Base-by-base conservation (phyloP, 2,888 invertebrate species). In the Drosophila fungiperda region DNA sequence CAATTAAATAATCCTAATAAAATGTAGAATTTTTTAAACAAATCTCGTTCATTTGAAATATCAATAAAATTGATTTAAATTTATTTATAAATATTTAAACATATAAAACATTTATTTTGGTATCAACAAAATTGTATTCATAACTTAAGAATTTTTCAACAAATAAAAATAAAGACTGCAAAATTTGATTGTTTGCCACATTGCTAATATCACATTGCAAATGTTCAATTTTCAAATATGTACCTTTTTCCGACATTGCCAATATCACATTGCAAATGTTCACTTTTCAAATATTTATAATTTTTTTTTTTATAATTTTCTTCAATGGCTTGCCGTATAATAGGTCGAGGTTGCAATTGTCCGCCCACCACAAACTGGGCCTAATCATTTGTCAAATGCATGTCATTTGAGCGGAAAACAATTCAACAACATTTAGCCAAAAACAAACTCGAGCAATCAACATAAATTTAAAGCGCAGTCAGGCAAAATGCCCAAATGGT, bases 381-480 rank as follows among this genome's bases (percentile, higher is more conserved):
- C 76, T 75, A 80, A 84, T 87, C 90, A 87, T 87, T 87, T 87
- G 87, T 87, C 87, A 87, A 89, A 80, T 82, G 82, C 83, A 84
- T 89, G 90, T 87, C 85, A 87, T 78, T 87, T 76, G 55, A 72
- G 68, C 80, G 89, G 89, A 87, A 87, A 90, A 88, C 87, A 89
- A 89, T 87, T 87, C 87, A 89, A 87, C 89, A 84, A 84, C 89
- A 87, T 86, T 83, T 80, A 71, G 68, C 75, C 63, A 80, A 82
- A 76, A 78, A 81, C 73, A 80, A 90, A 84, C 66, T 82, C 74
- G 76, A 70, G 82, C 87, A 87, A 87, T 87, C 87, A 87, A 87
- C 87, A 87, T 87, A 87, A 90, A 87, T 87, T 90, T 80, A 82
- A 89, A 82, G 80, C 78, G 71, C 85, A 83, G 71, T 76, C 81